These are phyloP conservation scores for Lycia hirtaria DNA, from an alignment of 2,888 invertebrate species.

Conservation along the genomic window DNA sequence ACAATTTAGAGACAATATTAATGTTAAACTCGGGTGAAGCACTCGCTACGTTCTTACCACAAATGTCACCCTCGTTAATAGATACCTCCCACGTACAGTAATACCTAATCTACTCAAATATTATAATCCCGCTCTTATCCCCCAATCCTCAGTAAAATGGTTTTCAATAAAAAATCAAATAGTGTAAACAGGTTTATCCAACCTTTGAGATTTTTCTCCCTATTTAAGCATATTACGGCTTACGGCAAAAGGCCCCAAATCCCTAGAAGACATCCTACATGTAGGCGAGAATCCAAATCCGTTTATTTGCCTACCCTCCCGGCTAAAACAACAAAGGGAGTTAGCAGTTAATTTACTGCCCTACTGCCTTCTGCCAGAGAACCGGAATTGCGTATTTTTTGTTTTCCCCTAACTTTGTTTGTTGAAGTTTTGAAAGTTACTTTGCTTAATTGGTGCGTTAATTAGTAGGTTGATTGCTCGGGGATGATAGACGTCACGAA, in stretches of 20 bases:
- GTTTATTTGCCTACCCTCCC: slow-evolving; percentile 32
- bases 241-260: slow-evolving; percentile 15
- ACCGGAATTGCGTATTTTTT: slow-evolving; percentile 31
- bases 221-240: slow-evolving; percentile 10
- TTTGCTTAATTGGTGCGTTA: slow-evolving; percentile 27
- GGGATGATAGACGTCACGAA: slow-evolving; percentile 1
- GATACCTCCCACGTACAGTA: no score
- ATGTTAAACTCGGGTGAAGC: no score
- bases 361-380: slow-evolving; percentile 7
- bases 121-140: neutral
- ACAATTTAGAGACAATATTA: no score
- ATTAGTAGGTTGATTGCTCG: slow-evolving; percentile 15
- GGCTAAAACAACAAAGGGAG: slow-evolving; percentile 31
- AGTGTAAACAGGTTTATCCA: neutral
- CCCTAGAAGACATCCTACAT: slow-evolving; percentile 20
- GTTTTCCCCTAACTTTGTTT: slow-evolving; percentile 28
- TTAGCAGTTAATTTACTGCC: slow-evolving; percentile 31
- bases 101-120: no score
- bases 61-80: no score
- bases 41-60: no score
- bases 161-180: neutral
- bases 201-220: neutral
- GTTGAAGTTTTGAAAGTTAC: slow-evolving; percentile 19
- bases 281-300: slow-evolving; percentile 18
- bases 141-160: neutral